Evolutionary conservation across 2,888 invertebrate species (phyloP), one percentile per base, ranked within the genome.

Genomic region (Platycnemis pennipes): DNA sequence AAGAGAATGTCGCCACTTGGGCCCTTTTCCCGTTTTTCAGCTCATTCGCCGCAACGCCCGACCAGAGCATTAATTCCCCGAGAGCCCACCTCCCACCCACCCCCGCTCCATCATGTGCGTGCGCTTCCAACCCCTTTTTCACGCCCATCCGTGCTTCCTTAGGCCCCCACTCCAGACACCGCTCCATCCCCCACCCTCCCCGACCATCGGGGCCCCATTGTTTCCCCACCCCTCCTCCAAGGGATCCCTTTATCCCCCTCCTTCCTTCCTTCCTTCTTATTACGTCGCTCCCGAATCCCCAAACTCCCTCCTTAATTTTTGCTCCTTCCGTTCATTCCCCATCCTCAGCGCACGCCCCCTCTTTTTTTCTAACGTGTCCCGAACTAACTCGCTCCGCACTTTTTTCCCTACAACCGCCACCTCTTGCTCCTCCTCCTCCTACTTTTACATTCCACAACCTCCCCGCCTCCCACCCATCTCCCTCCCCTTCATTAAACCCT

Each of bases 401-500:
- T 13, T 49, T 88, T 88, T 42, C n/a, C n/a, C n/a, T n/a, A n/a
- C n/a, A n/a, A n/a, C 44, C 5, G 26, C 16, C 87, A 3, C 26
- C 31, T 37, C 19, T 37, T 26, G 31, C 37, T n/a, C 53, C 37
- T 53, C 26, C 45, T 19, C 63, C 26, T 53, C 37, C 56, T 91
- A 2, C 49, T 88, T 11, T 31, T 49, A n/a, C 31, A 88, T 88
- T 88, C 44, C 91, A 63, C 42, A 37, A 37, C 89, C 22, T n/a
- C 56, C 88, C 56, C 8, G 31, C 87, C 56, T 26, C 26, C 42
- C 26, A 19, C 77, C 77, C n/a, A 4, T 8, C 37, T 45, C 87
- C 45, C 45, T 26, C 87, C 45, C 87, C 91, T 63, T 91, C 91
- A 91, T 91, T 91, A 63, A 91, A 91, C 44, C 63, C 63, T 91